These are phyloP conservation scores for Thecophora atra DNA, from an alignment of 2,888 invertebrate species.

Conservation along the genomic window DNA sequence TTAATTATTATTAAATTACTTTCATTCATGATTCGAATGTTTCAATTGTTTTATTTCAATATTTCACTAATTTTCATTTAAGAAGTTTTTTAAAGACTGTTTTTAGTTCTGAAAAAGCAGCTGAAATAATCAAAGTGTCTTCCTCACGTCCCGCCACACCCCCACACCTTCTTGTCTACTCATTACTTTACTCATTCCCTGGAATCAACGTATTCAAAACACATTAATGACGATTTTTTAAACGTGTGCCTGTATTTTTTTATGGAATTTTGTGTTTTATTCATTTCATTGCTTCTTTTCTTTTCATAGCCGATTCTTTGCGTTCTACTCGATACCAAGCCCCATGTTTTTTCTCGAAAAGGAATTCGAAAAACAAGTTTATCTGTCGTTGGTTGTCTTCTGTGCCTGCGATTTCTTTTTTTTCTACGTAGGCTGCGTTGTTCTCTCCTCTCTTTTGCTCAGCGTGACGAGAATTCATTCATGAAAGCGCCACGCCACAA, in stretches of 20 bases:
- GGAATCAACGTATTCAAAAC: neutral
- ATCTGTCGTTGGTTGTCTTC: neutral
- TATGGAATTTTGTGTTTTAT: neutral
- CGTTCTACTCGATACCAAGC: neutral
- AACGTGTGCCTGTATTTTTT: neutral
- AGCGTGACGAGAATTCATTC: too few relatives aligned
- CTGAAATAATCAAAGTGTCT: too few relatives aligned
- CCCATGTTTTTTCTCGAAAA: too few relatives aligned
- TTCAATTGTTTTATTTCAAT: neutral
- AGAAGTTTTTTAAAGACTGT: neutral
- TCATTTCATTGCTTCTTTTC: too few relatives aligned
- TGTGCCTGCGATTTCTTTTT: neutral
- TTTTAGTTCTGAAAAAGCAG: too few relatives aligned
- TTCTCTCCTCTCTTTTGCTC: neutral
- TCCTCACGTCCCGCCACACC: too few relatives aligned
- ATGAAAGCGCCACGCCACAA: too few relatives aligned
- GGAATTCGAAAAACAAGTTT: slow-evolving; percentile 27
- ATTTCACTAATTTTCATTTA: neutral
- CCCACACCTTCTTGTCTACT: too few relatives aligned
- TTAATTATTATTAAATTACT: too few relatives aligned
- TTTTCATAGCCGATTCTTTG: neutral
- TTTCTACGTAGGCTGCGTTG: neutral
- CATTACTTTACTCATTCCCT: neutral
- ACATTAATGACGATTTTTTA: neutral
- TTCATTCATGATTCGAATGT: too few relatives aligned